Percentiles rank a stretch among this genome's conserved stretches.
phyloP scores from a whole-genome alignment of 1,140 invertebrate genomes.

The Brevipalpus yothersi region DNA sequence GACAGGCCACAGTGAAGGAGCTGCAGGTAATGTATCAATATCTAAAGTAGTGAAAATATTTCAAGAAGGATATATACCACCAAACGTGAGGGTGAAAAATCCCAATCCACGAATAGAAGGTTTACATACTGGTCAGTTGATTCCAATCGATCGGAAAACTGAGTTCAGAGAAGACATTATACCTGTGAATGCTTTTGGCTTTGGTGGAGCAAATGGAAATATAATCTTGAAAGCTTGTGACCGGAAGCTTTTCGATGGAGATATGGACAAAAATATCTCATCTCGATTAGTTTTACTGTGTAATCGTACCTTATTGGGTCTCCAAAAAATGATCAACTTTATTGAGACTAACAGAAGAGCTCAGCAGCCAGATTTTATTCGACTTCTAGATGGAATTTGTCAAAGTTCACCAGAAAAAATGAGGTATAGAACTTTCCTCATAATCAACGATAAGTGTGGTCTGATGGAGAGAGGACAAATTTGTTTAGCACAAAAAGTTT shows the following conservation, averaged over 20 bases:
- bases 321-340: background rate
- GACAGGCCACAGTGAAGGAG: constrained; percentile 69
- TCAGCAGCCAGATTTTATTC: background rate
- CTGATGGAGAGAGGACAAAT: no score
- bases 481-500: no score
- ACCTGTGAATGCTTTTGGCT: constrained; percentile 42
- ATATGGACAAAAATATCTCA: background rate
- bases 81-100: constrained; percentile 62
- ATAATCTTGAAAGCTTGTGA: background rate
- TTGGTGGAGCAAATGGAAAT: constrained; percentile 17
- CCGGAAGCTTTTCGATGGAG: background rate
- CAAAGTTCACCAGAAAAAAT: no score
- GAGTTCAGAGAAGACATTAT: constrained; percentile 50
- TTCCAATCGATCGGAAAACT: constrained; percentile 24
- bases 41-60: constrained; percentile 70
- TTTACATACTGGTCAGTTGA: constrained; percentile 44
- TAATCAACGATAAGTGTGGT: no score
- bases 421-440: no score
- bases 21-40: constrained; percentile 56
- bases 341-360: background rate
- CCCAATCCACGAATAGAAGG: constrained; percentile 33
- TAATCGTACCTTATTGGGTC: background rate
- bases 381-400: background rate
- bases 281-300: background rate
- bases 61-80: constrained; percentile 57